Base-by-base conservation (phyloP, 2,888 invertebrate genomes). In the Eupithecia pulchellata region DNA sequence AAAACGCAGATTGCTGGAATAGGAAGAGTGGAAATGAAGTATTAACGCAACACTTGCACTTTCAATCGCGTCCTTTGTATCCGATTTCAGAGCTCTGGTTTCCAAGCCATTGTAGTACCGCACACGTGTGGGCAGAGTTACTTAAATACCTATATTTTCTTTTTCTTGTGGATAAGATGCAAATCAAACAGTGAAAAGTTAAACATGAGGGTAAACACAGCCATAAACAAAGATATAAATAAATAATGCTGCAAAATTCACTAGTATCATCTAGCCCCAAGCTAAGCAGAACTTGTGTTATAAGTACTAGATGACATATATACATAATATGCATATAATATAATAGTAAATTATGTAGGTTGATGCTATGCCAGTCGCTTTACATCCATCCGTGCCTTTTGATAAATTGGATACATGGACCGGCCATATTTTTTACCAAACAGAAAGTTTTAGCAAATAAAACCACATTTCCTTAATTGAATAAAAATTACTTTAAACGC, bases 41-140 rank as follows among this genome's bases (percentile, higher is more conserved):
- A 91, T 91, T 91, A 90, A 92, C 89, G 91, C 87, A 90, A 93
- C 94, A 94, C 94, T 94, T 94, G 93, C 94, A 92, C 93, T 94
- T 93, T 94, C 92, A 83, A 87, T 86, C 83, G 85, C 80, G 84
- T 82, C 84, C 82, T 85, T 86, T 84, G 85, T 85, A 80, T 87
- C 86, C 76, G 78, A 83, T 89, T 85, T 82, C 89, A 77, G 75
- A 73, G 75, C 82, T 87, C 84, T 79, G 85, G 84, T 89, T 88
- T 84, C 86, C 75, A 69, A 73, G 36, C 82, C 75, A 82, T 81
- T 82, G 82, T 84, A 72, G 76, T 77, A 57, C 29, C 64, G 70
- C 78, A 79, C 78, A 83, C 81, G 80, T 82, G 81, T 72, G 72
- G 69, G 77, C 58, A 52, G 66, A 66, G 62, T 80, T 39, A 68